These are phyloP conservation scores for Limenitis camilla DNA, from an alignment of 2,888 invertebrate genomes.

Conservation along the genomic window DNA sequence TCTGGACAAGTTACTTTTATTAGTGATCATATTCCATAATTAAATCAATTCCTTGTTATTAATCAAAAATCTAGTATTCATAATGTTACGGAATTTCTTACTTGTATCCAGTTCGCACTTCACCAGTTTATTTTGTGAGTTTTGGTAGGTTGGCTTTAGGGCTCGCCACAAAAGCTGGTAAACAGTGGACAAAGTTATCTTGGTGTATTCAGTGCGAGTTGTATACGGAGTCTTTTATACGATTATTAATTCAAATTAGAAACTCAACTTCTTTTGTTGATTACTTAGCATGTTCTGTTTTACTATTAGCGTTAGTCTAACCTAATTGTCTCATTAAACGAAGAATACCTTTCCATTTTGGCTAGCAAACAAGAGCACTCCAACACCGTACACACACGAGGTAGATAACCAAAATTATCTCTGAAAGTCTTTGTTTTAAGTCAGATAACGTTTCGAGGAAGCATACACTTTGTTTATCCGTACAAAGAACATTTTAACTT, in stretches of 20 bases:
- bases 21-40: too few species aligned
- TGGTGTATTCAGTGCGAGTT: background rate
- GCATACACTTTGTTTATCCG: background rate
- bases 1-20: too few species aligned
- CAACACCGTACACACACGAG: background rate
- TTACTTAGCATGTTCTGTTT: too few species aligned
- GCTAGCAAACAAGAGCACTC: background rate
- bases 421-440: constrained; percentile 8
- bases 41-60: too few species aligned
- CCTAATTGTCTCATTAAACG: background rate
- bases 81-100: too few species aligned
- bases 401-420: constrained; percentile 14
- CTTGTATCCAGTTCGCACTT: too few species aligned
- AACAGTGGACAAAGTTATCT: constrained; percentile 4
- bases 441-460: constrained; percentile 5
- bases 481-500: background rate
- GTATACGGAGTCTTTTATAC: too few species aligned
- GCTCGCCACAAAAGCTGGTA: constrained; percentile 2
- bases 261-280: too few species aligned
- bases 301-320: background rate
- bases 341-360: too few species aligned
- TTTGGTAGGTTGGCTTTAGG: background rate
- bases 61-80: too few species aligned
- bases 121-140: background rate
- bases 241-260: too few species aligned